A percentile compares a stretch with the other conserved stretches of the same genome.
Evolutionary conservation across 1,140 invertebrate genomes (phyloP).

Genomic region (Heterodera schachtii): DNA sequence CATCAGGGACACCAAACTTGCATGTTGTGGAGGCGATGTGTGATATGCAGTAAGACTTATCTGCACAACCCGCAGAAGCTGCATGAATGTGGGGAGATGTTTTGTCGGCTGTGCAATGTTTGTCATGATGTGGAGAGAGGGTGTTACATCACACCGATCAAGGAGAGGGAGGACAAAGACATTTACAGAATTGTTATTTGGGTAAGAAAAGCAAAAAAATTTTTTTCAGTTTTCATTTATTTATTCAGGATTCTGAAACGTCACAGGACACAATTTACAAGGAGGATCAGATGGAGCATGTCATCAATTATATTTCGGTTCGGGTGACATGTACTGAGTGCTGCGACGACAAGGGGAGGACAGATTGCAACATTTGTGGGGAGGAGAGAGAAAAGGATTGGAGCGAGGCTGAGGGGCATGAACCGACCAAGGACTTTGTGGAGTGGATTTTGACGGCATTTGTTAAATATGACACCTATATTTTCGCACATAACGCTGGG

Average conservation of each 20-base stretch:
- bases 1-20: too few relatives aligned
- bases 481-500: neutral
- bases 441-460: constrained; percentile 1
- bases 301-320: neutral
- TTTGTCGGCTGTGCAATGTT: neutral
- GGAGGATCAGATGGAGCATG: neutral
- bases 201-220: too few relatives aligned
- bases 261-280: neutral
- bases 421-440: neutral
- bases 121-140: neutral
- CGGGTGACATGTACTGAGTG: neutral
- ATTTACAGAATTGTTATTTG: neutral
- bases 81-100: neutral
- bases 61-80: neutral
- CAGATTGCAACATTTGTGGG: neutral
- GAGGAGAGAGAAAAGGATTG: neutral
- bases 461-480: neutral
- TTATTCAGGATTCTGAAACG: neutral
- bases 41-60: neutral
- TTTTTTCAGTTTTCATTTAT: too few relatives aligned
- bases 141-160: neutral
- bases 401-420: neutral
- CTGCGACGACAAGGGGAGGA: neutral
- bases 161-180: neutral
- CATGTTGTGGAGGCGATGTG: too few relatives aligned